A percentile compares a stretch with the other conserved stretches of the same genome.
These are phyloP conservation scores for Poicephalus gulielmi DNA, from an alignment of 2,113 vertebrate species.

Conservation along the genomic window DNA sequence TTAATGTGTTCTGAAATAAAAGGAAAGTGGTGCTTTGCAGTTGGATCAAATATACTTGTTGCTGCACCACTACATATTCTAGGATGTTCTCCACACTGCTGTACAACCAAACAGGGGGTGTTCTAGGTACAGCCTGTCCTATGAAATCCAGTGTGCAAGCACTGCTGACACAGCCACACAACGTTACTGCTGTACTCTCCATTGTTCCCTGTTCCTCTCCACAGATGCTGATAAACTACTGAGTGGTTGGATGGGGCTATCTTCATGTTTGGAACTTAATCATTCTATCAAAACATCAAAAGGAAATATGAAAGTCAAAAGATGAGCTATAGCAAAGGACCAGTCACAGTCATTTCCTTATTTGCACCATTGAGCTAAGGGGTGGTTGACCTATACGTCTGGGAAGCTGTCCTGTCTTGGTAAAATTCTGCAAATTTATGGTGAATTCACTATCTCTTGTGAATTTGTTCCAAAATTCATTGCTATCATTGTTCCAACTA, in stretches of 20 bases:
- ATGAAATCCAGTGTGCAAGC: background rate
- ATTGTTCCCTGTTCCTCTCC: background rate
- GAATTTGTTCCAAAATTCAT: background rate
- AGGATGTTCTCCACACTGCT: background rate
- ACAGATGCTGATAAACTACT: background rate
- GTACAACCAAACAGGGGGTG: background rate
- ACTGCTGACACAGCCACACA: background rate
- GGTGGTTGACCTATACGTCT: background rate
- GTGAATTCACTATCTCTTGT: background rate
- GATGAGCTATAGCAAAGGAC: background rate
- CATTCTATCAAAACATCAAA: background rate
- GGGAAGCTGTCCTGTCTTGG: background rate
- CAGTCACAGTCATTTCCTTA: background rate
- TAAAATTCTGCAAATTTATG: background rate
- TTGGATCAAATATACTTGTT: background rate
- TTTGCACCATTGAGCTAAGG: background rate
- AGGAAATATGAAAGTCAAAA: background rate
- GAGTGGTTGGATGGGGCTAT: background rate
- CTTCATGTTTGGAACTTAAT: background rate
- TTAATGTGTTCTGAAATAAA: background rate
- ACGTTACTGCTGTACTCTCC: background rate
- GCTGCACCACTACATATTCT: background rate
- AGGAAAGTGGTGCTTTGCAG: background rate
- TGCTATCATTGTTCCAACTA: background rate
- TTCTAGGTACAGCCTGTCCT: background rate